Base-by-base conservation (phyloP, 2,888 invertebrate genomes). In the Pristionchus maxplancki region DNA sequence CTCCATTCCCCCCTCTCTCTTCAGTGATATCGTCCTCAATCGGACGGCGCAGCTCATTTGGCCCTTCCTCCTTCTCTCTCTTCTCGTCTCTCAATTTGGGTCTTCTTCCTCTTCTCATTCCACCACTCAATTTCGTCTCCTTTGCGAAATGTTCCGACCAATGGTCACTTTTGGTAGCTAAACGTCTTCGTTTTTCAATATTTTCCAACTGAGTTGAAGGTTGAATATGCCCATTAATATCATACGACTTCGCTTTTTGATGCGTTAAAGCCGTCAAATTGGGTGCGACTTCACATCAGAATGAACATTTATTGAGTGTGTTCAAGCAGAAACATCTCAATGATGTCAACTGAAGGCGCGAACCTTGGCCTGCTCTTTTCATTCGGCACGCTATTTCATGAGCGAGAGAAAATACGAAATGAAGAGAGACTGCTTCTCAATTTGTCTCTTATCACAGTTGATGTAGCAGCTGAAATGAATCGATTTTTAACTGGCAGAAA, bases 81-180 rank as follows among this genome's bases (percentile, higher is more conserved):
- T 50, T 20, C 48, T 50, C 50, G 50, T 50, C 50, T 50, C 64
- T 67, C 64, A 67, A 67, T 67, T 67, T 67, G 64, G 34, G 64
- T 67, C 64, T 67, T 34, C 64, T 17, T 67, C 64, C 31, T 67
- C 31, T 24, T 34, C 64, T 34, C 64, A 31, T 67, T 34, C 64
- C 64, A 31, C 64, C 64, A 28, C 31, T 31, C 64, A 64, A 64
- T 64, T 64, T 31, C 28, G 17, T 24, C 62, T 24, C 62, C 62
- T 62, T 24, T 62, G n/a, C n/a, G n/a, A n/a, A 67, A 11, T 15
- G 31, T 67, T 34, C 64, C 31, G 34, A 67, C 15, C 31, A 31
- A 11, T 31, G 28, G 3, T 67, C 58, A 20, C n/a, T 13, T 58
- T 58, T 24, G 17, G 11, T 1, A 67, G 31, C 31, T 31, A 5